Evolutionary conservation across 1,140 invertebrate genomes (phyloP).

Genomic region (Sarcophaga peregrina): DNA sequence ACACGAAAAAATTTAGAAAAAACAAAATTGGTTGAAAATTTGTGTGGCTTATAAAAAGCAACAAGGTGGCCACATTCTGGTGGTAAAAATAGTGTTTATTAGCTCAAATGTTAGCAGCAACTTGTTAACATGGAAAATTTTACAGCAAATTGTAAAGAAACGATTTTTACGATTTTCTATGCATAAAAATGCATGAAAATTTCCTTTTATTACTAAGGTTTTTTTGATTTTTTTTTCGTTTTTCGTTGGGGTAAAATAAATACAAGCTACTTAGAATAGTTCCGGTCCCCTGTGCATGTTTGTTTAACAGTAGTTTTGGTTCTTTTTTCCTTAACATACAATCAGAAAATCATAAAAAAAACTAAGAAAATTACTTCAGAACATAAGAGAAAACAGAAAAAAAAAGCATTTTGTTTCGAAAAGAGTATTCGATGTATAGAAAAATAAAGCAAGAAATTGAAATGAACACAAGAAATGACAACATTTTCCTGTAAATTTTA

Average conservation of each 20-base stretch:
- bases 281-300: background rate
- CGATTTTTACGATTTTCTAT: background rate
- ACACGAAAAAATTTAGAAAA: background rate
- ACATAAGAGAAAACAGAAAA: background rate
- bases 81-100: conserved; percentile 34
- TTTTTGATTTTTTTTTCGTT: background rate
- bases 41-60: background rate
- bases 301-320: too few species aligned
- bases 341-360: background rate
- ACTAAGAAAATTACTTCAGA: background rate
- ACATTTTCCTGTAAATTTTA: conserved; percentile 35
- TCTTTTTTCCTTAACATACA: too few species aligned
- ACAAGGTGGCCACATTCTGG: conserved; percentile 31
- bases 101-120: conserved; percentile 20
- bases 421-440: too few species aligned
- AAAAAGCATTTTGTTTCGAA: background rate
- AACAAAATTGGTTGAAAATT: conserved; percentile 18
- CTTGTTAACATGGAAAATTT: conserved; percentile 26
- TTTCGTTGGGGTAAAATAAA: background rate
- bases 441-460: background rate
- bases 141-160: background rate
- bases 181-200: background rate
- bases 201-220: background rate
- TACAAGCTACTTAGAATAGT: conserved; percentile 23
- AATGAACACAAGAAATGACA: conserved; percentile 25